A percentile compares a stretch with the other conserved stretches of the same genome.
phyloP scores from a whole-genome alignment of 1,140 invertebrate genomes.

The Saccostrea glomerata region DNA sequence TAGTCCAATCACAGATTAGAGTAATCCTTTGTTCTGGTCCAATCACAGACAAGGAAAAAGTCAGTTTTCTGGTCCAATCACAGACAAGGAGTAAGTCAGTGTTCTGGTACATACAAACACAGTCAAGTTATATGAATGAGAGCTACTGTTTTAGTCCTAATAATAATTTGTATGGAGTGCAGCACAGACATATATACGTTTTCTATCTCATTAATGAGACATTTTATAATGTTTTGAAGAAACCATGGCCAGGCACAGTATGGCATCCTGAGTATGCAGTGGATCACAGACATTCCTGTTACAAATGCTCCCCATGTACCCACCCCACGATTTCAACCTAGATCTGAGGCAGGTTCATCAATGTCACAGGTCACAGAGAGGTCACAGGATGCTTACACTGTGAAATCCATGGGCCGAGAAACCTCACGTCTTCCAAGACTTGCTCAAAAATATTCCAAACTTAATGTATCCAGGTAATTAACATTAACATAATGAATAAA shows the following conservation, averaged over 20 bases:
- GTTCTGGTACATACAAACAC: not conserved
- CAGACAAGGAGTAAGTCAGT: conserved; percentile 56
- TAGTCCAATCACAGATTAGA: not conserved
- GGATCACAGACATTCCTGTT: conserved; percentile 57
- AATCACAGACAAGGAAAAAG: conserved; percentile 59
- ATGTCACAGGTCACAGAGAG: not conserved
- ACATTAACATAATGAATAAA: not conserved
- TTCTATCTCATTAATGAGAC: not conserved
- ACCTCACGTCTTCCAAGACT: not conserved
- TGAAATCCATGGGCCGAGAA: conserved; percentile 10
- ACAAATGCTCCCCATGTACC: not conserved
- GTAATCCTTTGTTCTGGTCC: too few relatives aligned
- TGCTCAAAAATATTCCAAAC: conserved; percentile 27
- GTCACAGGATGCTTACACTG: not conserved
- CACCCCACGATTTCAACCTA: not conserved
- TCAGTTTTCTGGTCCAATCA: not conserved
- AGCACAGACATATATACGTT: not conserved
- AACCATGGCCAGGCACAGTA: conserved; percentile 54
- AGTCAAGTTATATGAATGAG: conserved; percentile 50
- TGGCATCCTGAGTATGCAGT: conserved; percentile 61
- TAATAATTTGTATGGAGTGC: too few relatives aligned
- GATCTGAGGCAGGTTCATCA: not conserved
- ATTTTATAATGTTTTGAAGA: not conserved
- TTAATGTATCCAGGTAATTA: conserved; percentile 5
- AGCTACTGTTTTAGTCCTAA: too few relatives aligned